A percentile compares a stretch with the other conserved stretches of the same genome.
Conservation (phyloP, 1,140 invertebrate species). For the Macrotrachela quadricornifera region DNA sequence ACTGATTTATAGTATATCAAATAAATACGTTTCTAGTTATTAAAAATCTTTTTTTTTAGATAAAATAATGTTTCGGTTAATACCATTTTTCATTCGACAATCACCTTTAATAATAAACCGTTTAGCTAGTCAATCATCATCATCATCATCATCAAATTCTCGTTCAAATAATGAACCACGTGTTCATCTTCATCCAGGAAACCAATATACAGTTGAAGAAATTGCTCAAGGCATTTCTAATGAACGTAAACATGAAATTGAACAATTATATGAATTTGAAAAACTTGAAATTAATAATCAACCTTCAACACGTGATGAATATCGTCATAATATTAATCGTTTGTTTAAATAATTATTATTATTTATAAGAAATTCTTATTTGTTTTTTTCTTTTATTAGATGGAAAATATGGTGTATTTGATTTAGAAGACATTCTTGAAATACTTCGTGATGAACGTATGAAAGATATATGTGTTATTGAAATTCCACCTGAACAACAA, state of each 20-base stretch:
- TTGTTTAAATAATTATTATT: background rate
- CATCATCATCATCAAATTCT: background rate
- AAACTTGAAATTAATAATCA: constrained; percentile 5
- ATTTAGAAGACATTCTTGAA: constrained; percentile 50
- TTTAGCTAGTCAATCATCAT: background rate
- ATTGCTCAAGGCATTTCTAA: background rate
- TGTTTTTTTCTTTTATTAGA: constrained; percentile 31
- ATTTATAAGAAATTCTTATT: background rate
- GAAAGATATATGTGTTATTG: constrained; percentile 53
- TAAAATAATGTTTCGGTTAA: background rate
- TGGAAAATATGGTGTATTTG: constrained; percentile 54
- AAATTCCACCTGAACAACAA: constrained; percentile 45
- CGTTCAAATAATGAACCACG: no score
- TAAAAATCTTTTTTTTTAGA: background rate
- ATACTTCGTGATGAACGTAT: constrained; percentile 48
- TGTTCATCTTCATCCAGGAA: constrained; percentile 6
- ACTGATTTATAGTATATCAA: background rate
- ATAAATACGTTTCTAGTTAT: no score
- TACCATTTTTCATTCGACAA: background rate
- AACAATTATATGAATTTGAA: constrained; percentile 5
- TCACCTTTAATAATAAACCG: background rate
- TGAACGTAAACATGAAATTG: constrained; percentile 2
- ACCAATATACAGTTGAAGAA: constrained; percentile 4
- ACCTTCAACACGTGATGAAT: background rate
- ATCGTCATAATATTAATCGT: background rate